Base-by-base conservation (phyloP, 1,140 invertebrate species). In the Diabrotica undecimpunctata region DNA sequence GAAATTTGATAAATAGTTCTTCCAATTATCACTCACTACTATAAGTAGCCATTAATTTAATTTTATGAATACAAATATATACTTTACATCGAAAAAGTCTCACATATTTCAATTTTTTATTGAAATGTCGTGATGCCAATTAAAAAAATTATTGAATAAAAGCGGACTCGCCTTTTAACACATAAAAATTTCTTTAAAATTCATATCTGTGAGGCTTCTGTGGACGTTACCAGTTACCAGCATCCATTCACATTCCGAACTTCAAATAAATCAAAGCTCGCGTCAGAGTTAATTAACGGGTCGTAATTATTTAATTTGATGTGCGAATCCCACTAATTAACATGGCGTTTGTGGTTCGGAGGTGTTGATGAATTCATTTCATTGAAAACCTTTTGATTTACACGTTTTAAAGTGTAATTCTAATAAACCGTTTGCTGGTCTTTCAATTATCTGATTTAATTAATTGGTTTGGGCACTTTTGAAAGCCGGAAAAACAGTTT, bases 351-450 rank as follows among this genome's bases (percentile, higher is more conserved):
- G 41, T 46, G 41, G 41, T 46, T 8, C n/a, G 41, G n/a, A 46
- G 41, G 41, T 46, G 41, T 46, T 46, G 41, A 46, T 46, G 41
- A 46, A 46, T 25, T 46, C 41, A 46, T 46, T 46, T 46, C 41
- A 46, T 46, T 46, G 8, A 46, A 46, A 46, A 46, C 41, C 41
- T 46, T 46, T 46, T 46, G 41, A 46, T 46, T 46, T 46, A 46
- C 41, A 46, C 41, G 41, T 46, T 46, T 46, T 46, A 46, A 46
- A 46, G 41, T 46, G 64, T 63, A 63, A 55, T 66, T 68, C 68
- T 69, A 66, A 66, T 70, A 57, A 56, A 25, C n/a, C 53, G 53
- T 54, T 54, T 54, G 14, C 53, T 12, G n/a, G n/a, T 54, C 53
- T 12, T 54, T 12, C 53, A 54, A 13, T 54, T 54, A 9, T 54